Conservation (phyloP, 2,797 vertebrate species). For the Acanthornis magna region DNA sequence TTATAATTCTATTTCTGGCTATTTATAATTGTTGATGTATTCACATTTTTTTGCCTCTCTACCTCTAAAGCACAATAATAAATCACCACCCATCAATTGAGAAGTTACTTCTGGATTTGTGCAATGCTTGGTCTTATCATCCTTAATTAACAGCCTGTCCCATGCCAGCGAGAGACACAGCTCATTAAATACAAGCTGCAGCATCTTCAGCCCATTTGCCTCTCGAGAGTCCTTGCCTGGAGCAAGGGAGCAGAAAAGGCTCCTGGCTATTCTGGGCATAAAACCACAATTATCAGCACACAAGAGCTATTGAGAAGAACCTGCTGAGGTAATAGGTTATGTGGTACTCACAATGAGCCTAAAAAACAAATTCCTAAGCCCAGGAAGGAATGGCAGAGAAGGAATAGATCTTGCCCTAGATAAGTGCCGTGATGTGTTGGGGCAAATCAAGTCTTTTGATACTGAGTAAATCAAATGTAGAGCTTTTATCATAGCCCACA, state of each 20-base stretch:
- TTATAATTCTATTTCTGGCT: not conserved
- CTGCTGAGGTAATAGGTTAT: not conserved
- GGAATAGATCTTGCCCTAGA: not conserved
- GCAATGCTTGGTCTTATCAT: not conserved
- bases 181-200: not conserved
- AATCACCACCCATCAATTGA: not conserved
- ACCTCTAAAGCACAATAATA: not conserved
- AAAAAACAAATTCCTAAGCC: not conserved
- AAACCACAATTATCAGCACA: not conserved
- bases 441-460: not conserved
- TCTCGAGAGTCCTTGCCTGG: not conserved
- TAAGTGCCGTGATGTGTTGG: not conserved
- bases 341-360: not conserved
- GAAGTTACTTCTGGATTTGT: not conserved
- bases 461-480: rapidly evolving
- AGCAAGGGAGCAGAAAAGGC: not conserved
- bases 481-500: not conserved
- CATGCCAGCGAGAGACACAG: not conserved
- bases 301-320: not conserved
- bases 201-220: not conserved
- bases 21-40: not conserved
- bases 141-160: not conserved
- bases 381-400: not conserved
- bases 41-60: not conserved
- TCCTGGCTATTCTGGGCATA: not conserved